phyloP scores from a whole-genome alignment of 2,797 vertebrate species.

The Lithobates pipiens region DNA sequence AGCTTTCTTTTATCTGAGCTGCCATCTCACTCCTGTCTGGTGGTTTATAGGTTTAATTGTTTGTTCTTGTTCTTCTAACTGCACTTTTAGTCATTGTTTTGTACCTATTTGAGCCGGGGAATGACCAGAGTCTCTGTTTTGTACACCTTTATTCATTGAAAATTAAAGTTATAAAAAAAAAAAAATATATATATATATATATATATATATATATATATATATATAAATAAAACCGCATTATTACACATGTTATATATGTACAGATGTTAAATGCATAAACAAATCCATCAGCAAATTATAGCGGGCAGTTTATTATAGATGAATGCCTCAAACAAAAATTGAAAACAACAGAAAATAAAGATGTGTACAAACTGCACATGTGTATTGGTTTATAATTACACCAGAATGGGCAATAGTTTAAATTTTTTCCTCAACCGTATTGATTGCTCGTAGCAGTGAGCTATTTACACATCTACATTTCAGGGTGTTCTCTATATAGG shows the following conservation, averaged over 20 bases:
- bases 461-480: conserved; percentile 4
- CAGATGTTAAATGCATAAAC: not conserved
- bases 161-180: too few relatives aligned
- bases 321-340: not conserved
- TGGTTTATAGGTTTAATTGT: too few relatives aligned
- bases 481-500: not conserved
- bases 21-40: too few relatives aligned
- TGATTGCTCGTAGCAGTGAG: not conserved
- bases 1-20: too few relatives aligned
- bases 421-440: not conserved
- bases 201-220: too few relatives aligned
- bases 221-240: too few relatives aligned
- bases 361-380: conserved; percentile 11
- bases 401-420: not conserved
- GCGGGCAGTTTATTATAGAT: conserved; percentile 21
- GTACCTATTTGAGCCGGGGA: too few relatives aligned
- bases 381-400: not conserved
- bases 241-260: not conserved
- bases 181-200: too few relatives aligned
- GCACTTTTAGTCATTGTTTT: too few relatives aligned
- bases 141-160: too few relatives aligned
- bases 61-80: too few relatives aligned
- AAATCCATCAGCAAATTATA: not conserved
- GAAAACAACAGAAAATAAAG: not conserved
- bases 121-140: too few relatives aligned